Evolutionary conservation across 2,888 invertebrate species (phyloP).

Genomic region (Epistrophe eligans): DNA sequence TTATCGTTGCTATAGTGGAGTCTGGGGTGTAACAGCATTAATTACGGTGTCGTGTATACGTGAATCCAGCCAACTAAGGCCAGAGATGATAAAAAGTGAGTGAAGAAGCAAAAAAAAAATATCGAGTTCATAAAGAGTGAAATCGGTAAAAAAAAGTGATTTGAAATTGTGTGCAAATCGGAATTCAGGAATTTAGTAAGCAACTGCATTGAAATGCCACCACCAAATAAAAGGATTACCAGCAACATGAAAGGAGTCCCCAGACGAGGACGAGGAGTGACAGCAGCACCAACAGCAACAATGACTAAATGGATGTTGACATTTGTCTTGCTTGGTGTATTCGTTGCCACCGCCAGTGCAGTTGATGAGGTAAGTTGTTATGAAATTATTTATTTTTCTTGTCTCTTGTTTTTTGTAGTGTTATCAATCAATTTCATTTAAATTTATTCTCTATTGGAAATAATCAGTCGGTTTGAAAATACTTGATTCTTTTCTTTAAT

Average conservation of each 20-base stretch:
- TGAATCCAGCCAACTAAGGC: slow-evolving; percentile 62
- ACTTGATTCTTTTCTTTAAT: slow-evolving; percentile 4
- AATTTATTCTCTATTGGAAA: slow-evolving; percentile 7
- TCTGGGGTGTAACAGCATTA: slow-evolving; percentile 71
- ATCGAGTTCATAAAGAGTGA: slow-evolving; percentile 28
- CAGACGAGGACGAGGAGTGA: slow-evolving; percentile 41
- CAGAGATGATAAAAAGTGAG: slow-evolving; percentile 66
- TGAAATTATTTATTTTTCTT: background rate
- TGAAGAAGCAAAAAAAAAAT: slow-evolving; percentile 27
- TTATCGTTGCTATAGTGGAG: slow-evolving; percentile 24
- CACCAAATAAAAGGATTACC: slow-evolving; percentile 70
- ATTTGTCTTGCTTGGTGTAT: slow-evolving; percentile 68
- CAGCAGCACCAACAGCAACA: slow-evolving; percentile 61
- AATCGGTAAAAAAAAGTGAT: slow-evolving; percentile 35
- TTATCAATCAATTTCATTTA: background rate
- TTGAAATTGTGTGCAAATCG: slow-evolving; percentile 51
- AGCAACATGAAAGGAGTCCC: slow-evolving; percentile 54
- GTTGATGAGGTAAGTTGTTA: slow-evolving; percentile 68
- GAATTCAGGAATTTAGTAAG: slow-evolving; percentile 53
- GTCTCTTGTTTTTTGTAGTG: background rate
- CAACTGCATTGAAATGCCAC: slow-evolving; percentile 62
- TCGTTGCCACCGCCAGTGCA: slow-evolving; percentile 68
- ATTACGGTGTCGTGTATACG: slow-evolving; percentile 70
- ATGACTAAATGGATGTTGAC: slow-evolving; percentile 75
- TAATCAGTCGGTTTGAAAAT: slow-evolving; percentile 5